Evolutionary conservation across 2,888 invertebrate species (phyloP), one percentile per base, ranked within the genome.

Genomic region (Xylota segnis): DNA sequence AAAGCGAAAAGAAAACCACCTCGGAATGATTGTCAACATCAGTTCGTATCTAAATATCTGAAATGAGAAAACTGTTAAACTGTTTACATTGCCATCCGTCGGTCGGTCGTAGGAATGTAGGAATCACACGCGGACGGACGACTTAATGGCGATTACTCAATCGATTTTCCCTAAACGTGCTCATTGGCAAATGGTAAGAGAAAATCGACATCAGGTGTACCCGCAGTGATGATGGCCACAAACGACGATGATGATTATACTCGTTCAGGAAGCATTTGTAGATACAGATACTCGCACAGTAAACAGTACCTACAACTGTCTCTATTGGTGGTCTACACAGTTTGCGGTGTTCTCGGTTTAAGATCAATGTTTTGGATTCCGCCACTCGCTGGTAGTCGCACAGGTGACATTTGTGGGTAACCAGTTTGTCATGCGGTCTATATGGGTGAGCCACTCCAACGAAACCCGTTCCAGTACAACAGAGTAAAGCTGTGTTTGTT

Each of bases 371-470:
- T 75, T 81, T 54, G 34, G 29, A 66, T 74, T 75, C 54, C 45
- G 32, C 54, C 52, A 40, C 5, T n/a, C 29, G 12, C 7, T 10
- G 45, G 12, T 27, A 29, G 40, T 27, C n/a, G n/a, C 65, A 74
- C 76, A 50, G 65, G 77, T 83, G 83, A 83, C 72, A 66, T 71
- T 83, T 71, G 65, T 37, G 50, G 52, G 12, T 27, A 83, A 76
- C 83, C 77, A 77, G 83, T 83, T 83, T 71, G 34, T 72, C 34
- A 52, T 34, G 56, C 43, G 14, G 37, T 40, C 9, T 59, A 77
- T 54, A 61, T 83, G 72, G 83, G 83, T 83, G 83, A 83, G 66
- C 83, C 59, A 59, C 77, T 83, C 52, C 54, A 68, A 43, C 47
- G n/a, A 61, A 47, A 66, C 79, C 27, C 45, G 63, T 43, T 43